Percentiles rank a stretch among this genome's conserved stretches.
These are phyloP conservation scores for Corapipo altera DNA, from an alignment of 2,113 vertebrate genomes.

Conservation along the genomic window DNA sequence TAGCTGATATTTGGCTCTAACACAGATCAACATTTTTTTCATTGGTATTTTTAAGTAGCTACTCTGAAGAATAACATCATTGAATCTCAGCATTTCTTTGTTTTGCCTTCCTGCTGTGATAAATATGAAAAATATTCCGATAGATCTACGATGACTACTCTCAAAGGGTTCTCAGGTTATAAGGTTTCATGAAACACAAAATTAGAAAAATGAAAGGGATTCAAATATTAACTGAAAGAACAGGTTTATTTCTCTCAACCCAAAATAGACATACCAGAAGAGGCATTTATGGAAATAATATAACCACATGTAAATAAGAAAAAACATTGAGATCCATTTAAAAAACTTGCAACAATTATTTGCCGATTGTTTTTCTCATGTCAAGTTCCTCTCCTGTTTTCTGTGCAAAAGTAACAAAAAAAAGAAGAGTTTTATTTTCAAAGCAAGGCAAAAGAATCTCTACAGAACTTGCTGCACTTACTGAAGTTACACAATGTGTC, in stretches of 20 bases:
- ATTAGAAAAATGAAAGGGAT: conserved; percentile 32
- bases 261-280: background rate
- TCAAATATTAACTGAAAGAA: conserved; percentile 16
- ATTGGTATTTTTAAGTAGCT: conserved; percentile 49
- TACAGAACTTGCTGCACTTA: background rate
- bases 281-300: background rate
- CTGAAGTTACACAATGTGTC: background rate
- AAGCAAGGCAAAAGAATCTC: background rate
- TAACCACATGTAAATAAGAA: background rate
- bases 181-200: conserved; percentile 55
- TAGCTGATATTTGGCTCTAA: conserved; percentile 46
- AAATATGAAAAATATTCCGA: conserved; percentile 9
- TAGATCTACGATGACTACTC: conserved; percentile 14
- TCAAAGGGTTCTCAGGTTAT: conserved; percentile 49
- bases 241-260: background rate
- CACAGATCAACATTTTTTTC: conserved; percentile 40
- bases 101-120: conserved; percentile 8
- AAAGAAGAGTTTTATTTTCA: background rate
- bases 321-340: background rate
- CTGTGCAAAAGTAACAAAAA: background rate
- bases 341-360: background rate
- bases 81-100: background rate
- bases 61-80: background rate
- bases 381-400: background rate
- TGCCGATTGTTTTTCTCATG: background rate